A percentile compares a stretch with the other conserved stretches of the same genome.
Conservation (phyloP, 2,113 vertebrate species). For the Sclerurus mexicanus region DNA sequence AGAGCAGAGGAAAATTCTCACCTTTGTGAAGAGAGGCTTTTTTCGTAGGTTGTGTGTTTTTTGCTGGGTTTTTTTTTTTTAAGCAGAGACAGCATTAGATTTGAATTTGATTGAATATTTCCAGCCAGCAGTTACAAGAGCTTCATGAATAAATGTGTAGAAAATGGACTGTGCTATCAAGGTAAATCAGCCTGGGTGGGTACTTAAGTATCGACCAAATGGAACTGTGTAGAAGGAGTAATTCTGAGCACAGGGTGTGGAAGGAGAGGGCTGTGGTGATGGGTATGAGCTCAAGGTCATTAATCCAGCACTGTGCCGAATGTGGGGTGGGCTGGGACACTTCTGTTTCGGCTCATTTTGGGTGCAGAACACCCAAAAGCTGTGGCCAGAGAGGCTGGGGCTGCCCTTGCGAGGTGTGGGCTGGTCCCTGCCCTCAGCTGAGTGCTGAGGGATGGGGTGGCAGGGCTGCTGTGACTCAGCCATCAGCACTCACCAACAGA, state of each 20-base stretch:
- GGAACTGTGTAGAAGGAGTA: not conserved
- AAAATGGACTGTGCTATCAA: conserved; percentile 40
- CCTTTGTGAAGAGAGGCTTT: not conserved
- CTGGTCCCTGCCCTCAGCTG: not conserved
- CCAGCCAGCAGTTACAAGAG: conserved; percentile 17
- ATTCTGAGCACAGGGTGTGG: not conserved
- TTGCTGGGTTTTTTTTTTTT: not conserved
- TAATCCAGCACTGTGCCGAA: not conserved
- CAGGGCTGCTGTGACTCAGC: not conserved
- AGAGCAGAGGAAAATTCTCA: not conserved
- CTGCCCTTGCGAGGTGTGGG: not conserved
- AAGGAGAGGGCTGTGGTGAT: not conserved
- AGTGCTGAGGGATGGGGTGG: not conserved
- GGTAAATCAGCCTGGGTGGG: conserved; percentile 47
- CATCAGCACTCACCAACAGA: not conserved
- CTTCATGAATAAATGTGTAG: conserved; percentile 56
- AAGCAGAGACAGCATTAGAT: not conserved
- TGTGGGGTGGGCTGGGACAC: not conserved
- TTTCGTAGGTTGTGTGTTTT: not conserved
- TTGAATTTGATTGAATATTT: conserved; percentile 50
- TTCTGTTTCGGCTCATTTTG: not conserved
- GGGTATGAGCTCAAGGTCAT: not conserved
- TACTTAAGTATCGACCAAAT: conserved; percentile 14
- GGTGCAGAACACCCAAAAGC: not conserved
- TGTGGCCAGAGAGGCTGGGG: not conserved